phyloP scores from a whole-genome alignment of 2,113 vertebrate genomes.

The Propithecus coquereli region DNA sequence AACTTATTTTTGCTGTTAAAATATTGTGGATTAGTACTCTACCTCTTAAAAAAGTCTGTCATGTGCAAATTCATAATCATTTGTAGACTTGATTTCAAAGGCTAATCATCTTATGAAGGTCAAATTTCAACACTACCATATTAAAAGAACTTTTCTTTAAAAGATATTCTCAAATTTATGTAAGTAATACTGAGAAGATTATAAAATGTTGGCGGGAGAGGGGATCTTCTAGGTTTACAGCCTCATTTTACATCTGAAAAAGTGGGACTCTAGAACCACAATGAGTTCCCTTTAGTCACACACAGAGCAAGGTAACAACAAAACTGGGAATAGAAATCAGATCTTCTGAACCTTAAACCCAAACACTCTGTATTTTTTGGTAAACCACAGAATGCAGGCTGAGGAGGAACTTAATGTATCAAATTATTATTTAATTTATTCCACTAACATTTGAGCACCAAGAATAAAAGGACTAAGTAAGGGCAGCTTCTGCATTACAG shows the following conservation, averaged over 20 bases:
- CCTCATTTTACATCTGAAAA: not conserved
- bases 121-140: not conserved
- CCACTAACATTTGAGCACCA: not conserved
- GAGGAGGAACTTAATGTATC: not conserved
- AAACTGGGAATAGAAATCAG: not conserved
- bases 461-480: not conserved
- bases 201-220: not conserved
- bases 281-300: not conserved
- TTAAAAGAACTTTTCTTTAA: not conserved
- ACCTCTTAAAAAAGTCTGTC: not conserved
- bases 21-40: not conserved
- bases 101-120: not conserved
- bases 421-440: not conserved
- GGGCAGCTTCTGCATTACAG: not conserved
- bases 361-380: not conserved
- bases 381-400: not conserved
- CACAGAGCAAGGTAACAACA: not conserved
- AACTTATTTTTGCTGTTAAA: not conserved
- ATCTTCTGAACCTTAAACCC: not conserved
- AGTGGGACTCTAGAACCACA: not conserved
- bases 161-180: not conserved
- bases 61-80: not conserved
- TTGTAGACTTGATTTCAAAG: slow-evolving; percentile 11
- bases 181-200: not conserved
- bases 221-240: not conserved